Conservation (phyloP, 2,113 vertebrate genomes). For the Meles meles region DNA sequence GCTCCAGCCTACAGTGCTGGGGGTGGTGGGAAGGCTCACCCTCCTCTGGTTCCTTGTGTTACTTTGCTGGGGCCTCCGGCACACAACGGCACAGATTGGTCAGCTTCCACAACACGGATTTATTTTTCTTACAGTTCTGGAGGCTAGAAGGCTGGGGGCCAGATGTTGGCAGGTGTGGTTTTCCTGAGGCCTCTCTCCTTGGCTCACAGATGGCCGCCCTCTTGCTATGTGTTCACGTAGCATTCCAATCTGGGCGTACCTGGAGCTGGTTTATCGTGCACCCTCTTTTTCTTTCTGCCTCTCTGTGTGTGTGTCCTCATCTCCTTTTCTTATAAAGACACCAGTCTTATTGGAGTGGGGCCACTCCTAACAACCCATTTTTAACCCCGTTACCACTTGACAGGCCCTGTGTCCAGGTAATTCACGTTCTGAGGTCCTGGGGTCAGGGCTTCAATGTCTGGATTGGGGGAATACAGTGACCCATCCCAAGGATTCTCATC, state of each 20-base stretch:
- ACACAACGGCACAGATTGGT: background rate
- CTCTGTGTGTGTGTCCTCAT: background rate
- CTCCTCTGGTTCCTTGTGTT: background rate
- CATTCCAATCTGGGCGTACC: accelerated
- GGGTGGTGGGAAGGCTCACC: too few species aligned
- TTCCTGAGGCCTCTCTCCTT: background rate
- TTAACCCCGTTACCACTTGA: background rate
- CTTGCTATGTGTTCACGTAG: accelerated
- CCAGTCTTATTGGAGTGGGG: background rate
- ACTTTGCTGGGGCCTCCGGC: background rate
- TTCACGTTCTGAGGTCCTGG: background rate
- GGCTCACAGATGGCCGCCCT: background rate
- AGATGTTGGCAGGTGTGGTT: background rate
- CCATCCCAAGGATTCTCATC: background rate
- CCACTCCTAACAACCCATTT: background rate
- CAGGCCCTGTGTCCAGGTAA: background rate
- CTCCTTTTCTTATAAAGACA: background rate
- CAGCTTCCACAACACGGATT: background rate
- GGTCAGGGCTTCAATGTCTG: background rate
- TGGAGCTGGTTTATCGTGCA: accelerated
- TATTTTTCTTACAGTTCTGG: background rate
- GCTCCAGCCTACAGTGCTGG: accelerated
- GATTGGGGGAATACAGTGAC: background rate
- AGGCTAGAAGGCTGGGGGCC: background rate
- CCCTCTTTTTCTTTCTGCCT: background rate